phyloP scores from a whole-genome alignment of 2,113 vertebrate species.

The Plectropomus leopardus region DNA sequence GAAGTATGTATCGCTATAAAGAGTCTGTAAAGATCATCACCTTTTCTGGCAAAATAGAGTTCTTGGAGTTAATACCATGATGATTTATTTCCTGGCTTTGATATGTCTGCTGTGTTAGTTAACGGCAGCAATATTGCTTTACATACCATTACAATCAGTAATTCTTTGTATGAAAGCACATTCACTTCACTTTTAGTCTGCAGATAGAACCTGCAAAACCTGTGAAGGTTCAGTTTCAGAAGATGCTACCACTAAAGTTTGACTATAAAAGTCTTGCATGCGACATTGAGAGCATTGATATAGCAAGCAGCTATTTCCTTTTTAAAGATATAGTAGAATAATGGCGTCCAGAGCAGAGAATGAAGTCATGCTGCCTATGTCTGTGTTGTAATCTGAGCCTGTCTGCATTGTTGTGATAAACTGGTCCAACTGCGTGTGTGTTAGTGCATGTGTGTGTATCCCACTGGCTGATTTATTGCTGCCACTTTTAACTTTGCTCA shows the following conservation, averaged over 20 bases:
- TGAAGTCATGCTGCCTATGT: too few species aligned
- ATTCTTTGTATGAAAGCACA: too few species aligned
- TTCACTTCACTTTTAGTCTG: background rate
- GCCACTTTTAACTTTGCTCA: too few species aligned
- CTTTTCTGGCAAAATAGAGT: background rate
- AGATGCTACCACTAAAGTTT: background rate
- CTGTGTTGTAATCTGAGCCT: too few species aligned
- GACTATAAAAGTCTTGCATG: background rate
- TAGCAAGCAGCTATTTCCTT: background rate
- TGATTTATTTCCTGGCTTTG: background rate
- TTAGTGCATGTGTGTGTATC: too few species aligned
- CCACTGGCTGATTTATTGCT: too few species aligned
- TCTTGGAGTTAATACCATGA: fast-evolving
- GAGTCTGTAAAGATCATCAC: background rate
- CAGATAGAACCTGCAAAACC: too few species aligned
- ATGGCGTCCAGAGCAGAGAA: too few species aligned
- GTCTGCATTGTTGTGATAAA: too few species aligned
- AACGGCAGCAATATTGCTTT: background rate
- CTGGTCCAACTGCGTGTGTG: too few species aligned
- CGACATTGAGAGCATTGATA: background rate
- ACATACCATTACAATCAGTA: background rate
- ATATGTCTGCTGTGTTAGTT: background rate
- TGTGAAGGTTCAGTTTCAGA: background rate
- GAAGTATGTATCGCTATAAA: background rate
- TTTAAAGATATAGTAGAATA: too few species aligned